Evolutionary conservation across 2,888 invertebrate species (phyloP), one percentile per base, ranked within the genome.

Genomic region (Plagiodera versicolora): DNA sequence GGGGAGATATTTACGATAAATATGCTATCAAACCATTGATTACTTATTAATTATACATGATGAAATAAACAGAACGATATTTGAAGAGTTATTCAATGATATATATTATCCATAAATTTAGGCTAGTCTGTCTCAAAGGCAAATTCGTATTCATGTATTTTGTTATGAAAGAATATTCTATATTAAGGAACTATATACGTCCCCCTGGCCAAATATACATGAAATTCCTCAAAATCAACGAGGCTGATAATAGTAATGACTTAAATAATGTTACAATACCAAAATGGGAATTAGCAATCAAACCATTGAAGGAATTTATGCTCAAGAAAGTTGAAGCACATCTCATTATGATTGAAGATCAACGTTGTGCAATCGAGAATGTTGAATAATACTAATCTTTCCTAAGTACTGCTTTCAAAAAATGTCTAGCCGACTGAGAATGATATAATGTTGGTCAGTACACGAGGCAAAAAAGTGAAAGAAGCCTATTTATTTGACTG

Each of bases 1-100:
- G 65, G 65, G 48, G 54, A 9, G 35, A 49, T 16, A 14, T 65
- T 24, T 65, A 48, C 45, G 60, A 65, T 3, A 39, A 45, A 30
- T 60, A 65, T 44, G 57, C 54, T 20, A 19, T 20, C 17, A 30
- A 56, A 45, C 61, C 61, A 11, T 44, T 53, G 10, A 44, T 53
- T 47, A 53, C 61, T 24, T 53, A 24, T 28, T 53, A 10, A 14
- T n/a, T n/a, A n/a, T n/a, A n/a, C n/a, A n/a, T n/a, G n/a, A n/a
- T n/a, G n/a, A n/a, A n/a, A n/a, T n/a, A n/a, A n/a, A n/a, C n/a
- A n/a, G n/a, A n/a, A n/a, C n/a, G n/a, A n/a, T n/a, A n/a, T n/a
- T n/a, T n/a, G n/a, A n/a, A n/a, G n/a, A n/a, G n/a, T n/a, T n/a
- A n/a, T n/a, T n/a, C n/a, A n/a, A n/a, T n/a, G n/a, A n/a, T n/a